A percentile compares a stretch with the other conserved stretches of the same genome.
Evolutionary conservation across 2,113 vertebrate genomes (phyloP).

Genomic region (Chloebia gouldiae): DNA sequence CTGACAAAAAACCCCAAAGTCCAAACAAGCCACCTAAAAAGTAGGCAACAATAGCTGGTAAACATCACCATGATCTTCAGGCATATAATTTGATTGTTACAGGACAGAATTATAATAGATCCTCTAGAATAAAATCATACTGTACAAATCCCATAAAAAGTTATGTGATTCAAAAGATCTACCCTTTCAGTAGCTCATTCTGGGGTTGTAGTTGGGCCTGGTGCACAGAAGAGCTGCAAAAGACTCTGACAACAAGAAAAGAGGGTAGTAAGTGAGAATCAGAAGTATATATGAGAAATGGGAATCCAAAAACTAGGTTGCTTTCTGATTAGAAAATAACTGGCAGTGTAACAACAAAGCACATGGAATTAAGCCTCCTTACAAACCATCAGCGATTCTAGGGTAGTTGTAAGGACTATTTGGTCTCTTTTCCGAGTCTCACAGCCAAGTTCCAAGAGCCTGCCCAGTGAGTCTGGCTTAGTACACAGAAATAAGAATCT

Average conservation of each 20-base stretch:
- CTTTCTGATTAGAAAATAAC: background rate
- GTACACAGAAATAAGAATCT: background rate
- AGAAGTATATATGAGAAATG: background rate
- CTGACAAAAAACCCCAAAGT: background rate
- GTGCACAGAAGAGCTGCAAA: background rate
- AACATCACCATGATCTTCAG: background rate
- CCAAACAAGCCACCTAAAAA: background rate
- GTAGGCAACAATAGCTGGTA: background rate
- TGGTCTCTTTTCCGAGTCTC: background rate
- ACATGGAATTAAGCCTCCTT: background rate
- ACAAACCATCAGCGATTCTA: background rate
- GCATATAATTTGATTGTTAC: background rate
- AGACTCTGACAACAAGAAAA: background rate
- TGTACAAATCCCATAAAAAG: background rate
- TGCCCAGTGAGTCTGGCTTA: background rate
- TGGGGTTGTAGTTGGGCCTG: background rate
- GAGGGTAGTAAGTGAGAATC: background rate
- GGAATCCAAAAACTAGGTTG: background rate
- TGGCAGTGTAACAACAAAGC: background rate
- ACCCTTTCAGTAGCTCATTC: background rate
- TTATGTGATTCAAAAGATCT: background rate
- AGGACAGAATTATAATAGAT: background rate
- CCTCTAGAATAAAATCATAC: background rate
- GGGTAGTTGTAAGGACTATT: background rate
- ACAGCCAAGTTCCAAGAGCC: background rate